Base-by-base conservation (phyloP, 2,113 vertebrate species). In the Misgurnus anguillicaudatus region DNA sequence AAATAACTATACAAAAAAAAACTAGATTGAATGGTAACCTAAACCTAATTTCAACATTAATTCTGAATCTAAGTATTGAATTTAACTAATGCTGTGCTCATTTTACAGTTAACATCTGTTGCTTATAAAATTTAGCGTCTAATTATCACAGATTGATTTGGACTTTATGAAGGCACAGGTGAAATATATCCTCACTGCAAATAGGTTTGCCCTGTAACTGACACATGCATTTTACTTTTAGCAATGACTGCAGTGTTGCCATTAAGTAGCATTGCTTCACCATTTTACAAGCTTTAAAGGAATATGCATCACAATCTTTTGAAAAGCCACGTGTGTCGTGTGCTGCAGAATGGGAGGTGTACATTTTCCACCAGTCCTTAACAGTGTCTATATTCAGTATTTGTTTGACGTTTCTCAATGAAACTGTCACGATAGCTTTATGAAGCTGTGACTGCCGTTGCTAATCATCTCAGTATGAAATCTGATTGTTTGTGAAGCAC, bases 401-500 rank as follows among this genome's bases (percentile, higher is more conserved):
- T 41, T 9, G 11, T 72, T 41, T 51, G 69, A 36, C 42, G 53
- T 72, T 72, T 57, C 36, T 58, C 69, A 58, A 58, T 72, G n/a
- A 72, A 58, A 41, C 36, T 24, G 39, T 61, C 10, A 13, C 1
- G 5, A 14, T 5, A 58, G 11, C 55, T 24, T 61, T 6, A 42
- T 41, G 36, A 39, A 63, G 24, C 31, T 21, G 16, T 0, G 48
- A 47, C n/a, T 31, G 39, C 24, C 71, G 10, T 41, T 47, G 41
- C 71, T 74, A 74, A 47, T 74, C 21, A 9, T 74, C 41, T 74
- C 55, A 17, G 41, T 61, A 17, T 61, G 55, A 74, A 62, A 72
- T 72, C n/a, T 58, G n/a, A 72, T 72, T 42, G 53, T 72, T 72
- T 58, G 17, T 24, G 69, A 72, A 42, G 69, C 69, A 16, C 36